Conservation (phyloP, 1,140 invertebrate species). For the Popillia japonica region DNA sequence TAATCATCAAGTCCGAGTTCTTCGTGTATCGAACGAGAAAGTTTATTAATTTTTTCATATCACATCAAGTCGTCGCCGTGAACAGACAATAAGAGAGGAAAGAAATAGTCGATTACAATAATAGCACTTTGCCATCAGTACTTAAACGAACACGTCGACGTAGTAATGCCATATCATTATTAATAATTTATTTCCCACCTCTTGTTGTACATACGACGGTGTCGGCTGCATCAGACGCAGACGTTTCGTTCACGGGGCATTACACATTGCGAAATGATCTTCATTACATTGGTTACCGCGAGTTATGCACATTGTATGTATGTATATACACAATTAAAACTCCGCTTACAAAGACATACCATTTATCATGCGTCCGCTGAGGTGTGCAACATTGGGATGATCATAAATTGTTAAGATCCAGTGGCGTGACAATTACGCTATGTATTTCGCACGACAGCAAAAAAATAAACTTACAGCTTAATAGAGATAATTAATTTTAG, state of each 20-base stretch:
- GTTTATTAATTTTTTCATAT: slow-evolving; percentile 6
- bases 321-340: not conserved
- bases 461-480: too few relatives aligned
- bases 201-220: not conserved
- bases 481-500: too few relatives aligned
- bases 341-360: not conserved
- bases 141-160: not conserved
- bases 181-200: slow-evolving; percentile 16
- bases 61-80: not conserved
- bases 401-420: not conserved
- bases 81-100: not conserved
- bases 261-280: not conserved
- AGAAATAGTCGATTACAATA: slow-evolving; percentile 1
- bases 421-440: not conserved
- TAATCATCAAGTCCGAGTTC: too few relatives aligned
- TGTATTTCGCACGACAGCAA: too few relatives aligned
- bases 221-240: not conserved
- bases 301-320: slow-evolving; percentile 7
- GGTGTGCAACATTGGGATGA: not conserved
- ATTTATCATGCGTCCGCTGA: not conserved
- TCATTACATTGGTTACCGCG: slow-evolving; percentile 3
- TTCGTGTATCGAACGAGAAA: not conserved
- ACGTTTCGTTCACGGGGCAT: not conserved
- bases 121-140: not conserved
- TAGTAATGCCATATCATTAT: slow-evolving; percentile 5